Evolutionary conservation across 1,140 invertebrate genomes (phyloP), one percentile per base, ranked within the genome.

Genomic region (Bombus sylvicola): DNA sequence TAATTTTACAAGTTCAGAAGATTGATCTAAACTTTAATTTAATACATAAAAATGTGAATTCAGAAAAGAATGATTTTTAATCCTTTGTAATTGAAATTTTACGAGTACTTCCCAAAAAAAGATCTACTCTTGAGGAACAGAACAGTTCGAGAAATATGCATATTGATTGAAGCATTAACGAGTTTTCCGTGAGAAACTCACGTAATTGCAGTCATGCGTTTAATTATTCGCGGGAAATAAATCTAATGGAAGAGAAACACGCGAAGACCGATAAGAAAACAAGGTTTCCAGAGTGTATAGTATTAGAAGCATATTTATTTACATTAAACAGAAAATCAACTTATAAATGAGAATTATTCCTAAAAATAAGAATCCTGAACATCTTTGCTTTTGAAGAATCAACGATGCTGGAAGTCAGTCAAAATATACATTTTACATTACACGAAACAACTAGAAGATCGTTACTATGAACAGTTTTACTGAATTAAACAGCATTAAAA

Each of bases 111-210:
- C 75, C 76, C n/a, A 2, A 25, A 31, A n/a, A 57, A 31, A n/a
- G 71, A 71, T 59, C 22, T 34, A 13, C 12, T 79, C 22, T 15
- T 8, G 1, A 10, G n/a, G 39, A 83, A 83, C n/a, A 28, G 22
- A 68, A 25, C 37, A 9, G 12, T 2, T 18, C 12, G 25, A 59
- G 12, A n/a, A 10, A 12, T 12, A 62, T 15, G 37, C 1, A 10
- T 41, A 66, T 64, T 22, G 10, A 64, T 12, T 12, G 25, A n/a
- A 15, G 22, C 57, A n/a, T 77, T n/a, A 62, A 64, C 64, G 1
- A 47, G 31, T 39, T 78, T 59, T 34, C 77, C 75, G 47, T 41
- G 62, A 66, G 53, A 79, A 69, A 82, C 22, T 31, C 79, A 13
- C 18, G 47, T 37, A 15, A 12, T 9, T 37, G 31, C 68, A 28